Percentiles rank a stretch among this genome's conserved stretches.
These are phyloP conservation scores for Ctenoplectra terminalis DNA, from an alignment of 1,140 invertebrate species.

Conservation along the genomic window DNA sequence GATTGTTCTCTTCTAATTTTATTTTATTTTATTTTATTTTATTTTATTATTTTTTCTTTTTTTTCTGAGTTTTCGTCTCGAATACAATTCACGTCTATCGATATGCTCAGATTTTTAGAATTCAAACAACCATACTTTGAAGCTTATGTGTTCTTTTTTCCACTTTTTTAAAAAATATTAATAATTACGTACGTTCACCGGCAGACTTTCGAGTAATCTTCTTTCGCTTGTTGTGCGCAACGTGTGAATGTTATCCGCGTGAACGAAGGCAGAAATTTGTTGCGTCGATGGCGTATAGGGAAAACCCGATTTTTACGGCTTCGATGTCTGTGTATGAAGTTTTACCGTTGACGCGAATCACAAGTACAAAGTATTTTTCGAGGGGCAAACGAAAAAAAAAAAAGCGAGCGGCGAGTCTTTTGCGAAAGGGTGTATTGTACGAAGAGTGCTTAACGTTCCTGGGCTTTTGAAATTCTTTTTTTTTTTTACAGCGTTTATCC, in stretches of 20 bases:
- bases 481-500: conserved; percentile 22
- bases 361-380: conserved; percentile 62
- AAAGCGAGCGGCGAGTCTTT: conserved; percentile 12
- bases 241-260: neutral
- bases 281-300: neutral
- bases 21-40: neutral
- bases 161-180: conserved; percentile 7
- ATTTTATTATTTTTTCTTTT: neutral
- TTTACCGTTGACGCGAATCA: conserved; percentile 62
- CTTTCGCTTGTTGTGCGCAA: neutral
- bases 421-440: conserved; percentile 11
- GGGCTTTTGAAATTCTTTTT: conserved; percentile 49
- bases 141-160: neutral
- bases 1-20: too few relatives aligned
- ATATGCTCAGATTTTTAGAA: conserved; percentile 23
- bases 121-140: neutral
- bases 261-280: neutral
- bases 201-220: neutral
- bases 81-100: neutral
- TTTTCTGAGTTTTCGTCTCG: neutral
- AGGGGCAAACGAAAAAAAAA: conserved; percentile 35
- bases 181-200: too few relatives aligned
- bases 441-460: conserved; percentile 32
- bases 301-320: conserved; percentile 45
- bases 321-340: conserved; percentile 44